A percentile compares a stretch with the other conserved stretches of the same genome.
Conservation (phyloP, 1,140 invertebrate genomes). For the Pemphigus obesinymphae region DNA sequence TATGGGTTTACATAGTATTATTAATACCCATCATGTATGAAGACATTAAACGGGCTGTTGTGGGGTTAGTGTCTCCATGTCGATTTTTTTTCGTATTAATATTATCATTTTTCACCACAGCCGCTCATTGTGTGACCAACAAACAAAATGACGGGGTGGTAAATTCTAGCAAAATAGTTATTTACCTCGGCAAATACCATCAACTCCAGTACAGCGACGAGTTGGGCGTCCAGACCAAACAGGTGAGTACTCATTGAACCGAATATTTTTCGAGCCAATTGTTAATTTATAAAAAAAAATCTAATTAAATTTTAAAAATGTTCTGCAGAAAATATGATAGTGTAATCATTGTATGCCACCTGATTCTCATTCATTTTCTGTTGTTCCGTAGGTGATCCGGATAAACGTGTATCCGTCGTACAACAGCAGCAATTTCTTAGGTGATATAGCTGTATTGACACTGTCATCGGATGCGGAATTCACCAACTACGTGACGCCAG, state of each 20-base stretch:
- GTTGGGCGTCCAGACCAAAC: constrained; percentile 48
- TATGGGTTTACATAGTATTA: too few relatives aligned
- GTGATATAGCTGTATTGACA: constrained; percentile 52
- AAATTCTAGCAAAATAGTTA: constrained; percentile 46
- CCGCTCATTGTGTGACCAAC: constrained; percentile 49
- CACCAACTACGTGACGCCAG: constrained; percentile 47
- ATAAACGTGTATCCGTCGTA: constrained; percentile 66
- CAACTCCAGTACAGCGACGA: constrained; percentile 47
- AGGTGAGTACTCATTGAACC: constrained; percentile 45
- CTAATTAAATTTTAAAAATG: too few relatives aligned
- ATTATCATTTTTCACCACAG: constrained; percentile 43
- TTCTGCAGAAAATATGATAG: too few relatives aligned
- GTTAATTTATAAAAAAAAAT: too few relatives aligned
- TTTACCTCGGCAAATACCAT: constrained; percentile 48
- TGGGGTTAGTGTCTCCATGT: neutral
- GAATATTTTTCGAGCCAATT: too few relatives aligned
- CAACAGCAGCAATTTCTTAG: constrained; percentile 67
- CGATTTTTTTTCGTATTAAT: neutral
- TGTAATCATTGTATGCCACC: too few relatives aligned
- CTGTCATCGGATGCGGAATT: constrained; percentile 45
- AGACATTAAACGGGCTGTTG: too few relatives aligned
- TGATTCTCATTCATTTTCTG: neutral
- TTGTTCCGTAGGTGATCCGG: constrained; percentile 44
- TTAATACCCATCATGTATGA: too few relatives aligned
- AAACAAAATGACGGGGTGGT: constrained; percentile 15